Conservation (phyloP, 1,140 invertebrate genomes). For the Hetaerina americana region DNA sequence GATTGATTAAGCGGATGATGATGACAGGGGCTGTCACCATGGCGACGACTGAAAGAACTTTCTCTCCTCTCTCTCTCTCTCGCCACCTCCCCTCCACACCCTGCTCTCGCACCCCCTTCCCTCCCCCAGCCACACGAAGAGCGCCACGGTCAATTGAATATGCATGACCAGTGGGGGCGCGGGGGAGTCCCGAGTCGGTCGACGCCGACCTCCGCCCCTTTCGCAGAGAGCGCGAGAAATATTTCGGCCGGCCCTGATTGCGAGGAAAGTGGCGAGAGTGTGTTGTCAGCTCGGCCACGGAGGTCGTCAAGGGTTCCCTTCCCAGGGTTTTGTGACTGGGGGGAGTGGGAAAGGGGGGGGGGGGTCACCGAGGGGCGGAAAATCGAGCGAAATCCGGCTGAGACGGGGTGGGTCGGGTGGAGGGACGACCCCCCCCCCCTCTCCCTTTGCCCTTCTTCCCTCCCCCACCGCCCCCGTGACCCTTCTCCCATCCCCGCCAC, state of each 20-base stretch:
- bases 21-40: background rate
- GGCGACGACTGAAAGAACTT: background rate
- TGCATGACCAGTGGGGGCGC: slow-evolving; percentile 11
- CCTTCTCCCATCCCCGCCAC: too few relatives aligned
- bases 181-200: too few relatives aligned
- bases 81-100: background rate
- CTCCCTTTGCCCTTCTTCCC: too few relatives aligned
- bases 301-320: too few relatives aligned
- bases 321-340: too few relatives aligned
- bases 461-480: too few relatives aligned
- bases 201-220: background rate
- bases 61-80: background rate
- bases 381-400: background rate
- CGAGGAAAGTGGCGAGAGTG: background rate
- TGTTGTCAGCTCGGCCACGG: too few relatives aligned
- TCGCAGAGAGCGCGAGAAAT: background rate
- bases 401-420: too few relatives aligned
- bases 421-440: too few relatives aligned
- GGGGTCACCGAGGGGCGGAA: background rate
- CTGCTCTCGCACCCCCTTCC: background rate
- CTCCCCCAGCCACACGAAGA: too few relatives aligned
- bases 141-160: slow-evolving; percentile 10
- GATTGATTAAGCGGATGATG: background rate
- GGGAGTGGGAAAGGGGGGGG: background rate
- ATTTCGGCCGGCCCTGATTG: background rate